Base-by-base conservation (phyloP, 2,113 vertebrate species). In the Lophius piscatorius region DNA sequence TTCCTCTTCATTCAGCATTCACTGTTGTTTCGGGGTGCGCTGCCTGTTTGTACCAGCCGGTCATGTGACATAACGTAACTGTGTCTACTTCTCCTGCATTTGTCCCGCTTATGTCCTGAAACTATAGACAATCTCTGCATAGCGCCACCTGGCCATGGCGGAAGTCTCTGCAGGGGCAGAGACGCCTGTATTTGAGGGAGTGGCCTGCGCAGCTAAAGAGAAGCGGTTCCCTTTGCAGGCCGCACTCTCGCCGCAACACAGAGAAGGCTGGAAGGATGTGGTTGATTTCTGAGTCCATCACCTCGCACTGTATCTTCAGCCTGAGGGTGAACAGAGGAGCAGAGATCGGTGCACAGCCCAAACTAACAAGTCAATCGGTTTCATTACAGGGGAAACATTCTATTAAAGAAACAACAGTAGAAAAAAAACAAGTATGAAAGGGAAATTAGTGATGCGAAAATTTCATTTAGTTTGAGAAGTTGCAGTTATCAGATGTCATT, bases 101-200 rank as follows among this genome's bases (percentile, higher is more conserved):
- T 22, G 16, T 38, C 63, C 58, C 29, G 35, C 36, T 17, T 2
- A 1, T 4, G n/a, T 35, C 45, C 61, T 17, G n/a, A 49, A 41
- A 74, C 93, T 94, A 96, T 87, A 96, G 90, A 65, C 96, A 99
- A 87, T 94, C 90, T 81, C 72, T 89, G 90, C 97, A 99, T 84
- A 99, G 85, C 14, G 96, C 95, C 88, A 98, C 94, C 85, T 99
- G 97, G 56, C 95, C 96, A 0, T 18, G 87, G 49, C 83, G 92
- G 86, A 91, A 97, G 86, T 97, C 94, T 0, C 97, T 94, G 89
- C 96, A 98, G 4, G 97, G 96, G 72, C 97, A 99, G 8, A 99
- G 89, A 10, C 96, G 93, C 44, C 87, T 92, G 88, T 94, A 95
- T 83, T 95, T 96, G 78, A 88, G 54, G 80, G 90, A 94, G 87